Evolutionary conservation across 2,797 vertebrate genomes (phyloP).

Genomic region (Sebastiscus tertius): DNA sequence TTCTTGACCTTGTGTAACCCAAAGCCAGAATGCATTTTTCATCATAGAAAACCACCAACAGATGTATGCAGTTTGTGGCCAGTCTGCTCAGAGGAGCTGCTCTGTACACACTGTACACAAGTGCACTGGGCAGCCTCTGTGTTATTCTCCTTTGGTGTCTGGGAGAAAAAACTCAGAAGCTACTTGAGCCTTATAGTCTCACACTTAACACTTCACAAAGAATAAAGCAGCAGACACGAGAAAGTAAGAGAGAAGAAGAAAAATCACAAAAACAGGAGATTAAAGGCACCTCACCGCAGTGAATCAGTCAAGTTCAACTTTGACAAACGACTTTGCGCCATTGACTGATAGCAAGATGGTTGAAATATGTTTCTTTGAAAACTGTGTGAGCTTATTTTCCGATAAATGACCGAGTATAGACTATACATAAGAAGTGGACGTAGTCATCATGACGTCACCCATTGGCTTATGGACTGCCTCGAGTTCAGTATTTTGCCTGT

Average conservation of each 20-base stretch:
- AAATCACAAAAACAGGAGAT: neutral
- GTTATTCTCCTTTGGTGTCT: neutral
- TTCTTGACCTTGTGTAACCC: slow-evolving; percentile 18
- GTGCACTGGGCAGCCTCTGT: neutral
- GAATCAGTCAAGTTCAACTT: neutral
- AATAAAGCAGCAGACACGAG: neutral
- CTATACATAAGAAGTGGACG: too few relatives aligned
- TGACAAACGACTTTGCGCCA: too few relatives aligned
- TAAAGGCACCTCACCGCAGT: neutral
- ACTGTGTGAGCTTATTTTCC: too few relatives aligned
- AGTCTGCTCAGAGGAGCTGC: neutral
- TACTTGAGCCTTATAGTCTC: neutral
- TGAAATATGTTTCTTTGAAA: neutral
- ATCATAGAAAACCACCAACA: slow-evolving; percentile 32
- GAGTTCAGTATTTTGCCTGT: too few relatives aligned
- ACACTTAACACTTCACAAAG: neutral
- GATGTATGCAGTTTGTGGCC: slow-evolving; percentile 14
- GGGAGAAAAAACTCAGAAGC: neutral
- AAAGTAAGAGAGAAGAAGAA: neutral
- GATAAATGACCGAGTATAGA: too few relatives aligned
- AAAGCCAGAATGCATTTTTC: slow-evolving; percentile 16
- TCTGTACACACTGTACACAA: neutral
- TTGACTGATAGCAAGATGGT: neutral
- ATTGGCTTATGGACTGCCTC: too few relatives aligned
- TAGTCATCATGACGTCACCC: too few relatives aligned